phyloP scores from a whole-genome alignment of 1,140 invertebrate genomes.

The Dysdera silvatica region DNA sequence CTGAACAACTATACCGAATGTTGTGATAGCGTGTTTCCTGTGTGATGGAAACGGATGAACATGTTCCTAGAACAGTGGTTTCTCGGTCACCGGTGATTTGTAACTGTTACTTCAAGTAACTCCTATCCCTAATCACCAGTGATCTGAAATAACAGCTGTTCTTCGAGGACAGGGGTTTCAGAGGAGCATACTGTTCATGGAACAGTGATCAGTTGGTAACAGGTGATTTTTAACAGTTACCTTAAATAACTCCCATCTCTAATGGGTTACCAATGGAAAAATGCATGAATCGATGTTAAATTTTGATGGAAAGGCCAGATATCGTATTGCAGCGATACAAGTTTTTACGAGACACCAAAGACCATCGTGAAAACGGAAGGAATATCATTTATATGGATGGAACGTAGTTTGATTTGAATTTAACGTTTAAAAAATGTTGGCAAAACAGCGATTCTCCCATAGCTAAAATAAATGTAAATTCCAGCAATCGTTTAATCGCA shows the following conservation, averaged over 20 bases:
- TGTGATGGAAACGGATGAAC: too few species aligned
- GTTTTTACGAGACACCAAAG: background rate
- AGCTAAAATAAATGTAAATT: background rate
- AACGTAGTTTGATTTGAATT: slow-evolving; percentile 2
- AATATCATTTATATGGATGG: slow-evolving; percentile 4
- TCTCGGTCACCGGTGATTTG: too few species aligned
- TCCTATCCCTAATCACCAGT: too few species aligned
- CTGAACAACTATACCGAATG: too few species aligned
- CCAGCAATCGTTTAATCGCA: slow-evolving; percentile 24
- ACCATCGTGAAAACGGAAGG: background rate
- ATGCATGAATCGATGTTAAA: background rate
- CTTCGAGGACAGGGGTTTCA: too few species aligned
- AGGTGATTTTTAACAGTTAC: too few species aligned
- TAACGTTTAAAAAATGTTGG: background rate
- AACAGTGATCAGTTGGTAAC: too few species aligned
- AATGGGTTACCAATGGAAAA: background rate
- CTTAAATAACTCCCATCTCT: background rate
- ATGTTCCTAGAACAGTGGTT: too few species aligned
- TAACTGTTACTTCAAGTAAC: too few species aligned
- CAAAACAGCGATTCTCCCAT: background rate
- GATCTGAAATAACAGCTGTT: too few species aligned
- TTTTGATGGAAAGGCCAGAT: background rate
- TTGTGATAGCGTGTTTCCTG: too few species aligned
- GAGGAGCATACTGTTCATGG: too few species aligned
- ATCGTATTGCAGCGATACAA: background rate